Percentiles rank a stretch among this genome's conserved stretches.
These are phyloP conservation scores for Bos taurus DNA, from an alignment of 2,113 vertebrate species.

Conservation along the genomic window DNA sequence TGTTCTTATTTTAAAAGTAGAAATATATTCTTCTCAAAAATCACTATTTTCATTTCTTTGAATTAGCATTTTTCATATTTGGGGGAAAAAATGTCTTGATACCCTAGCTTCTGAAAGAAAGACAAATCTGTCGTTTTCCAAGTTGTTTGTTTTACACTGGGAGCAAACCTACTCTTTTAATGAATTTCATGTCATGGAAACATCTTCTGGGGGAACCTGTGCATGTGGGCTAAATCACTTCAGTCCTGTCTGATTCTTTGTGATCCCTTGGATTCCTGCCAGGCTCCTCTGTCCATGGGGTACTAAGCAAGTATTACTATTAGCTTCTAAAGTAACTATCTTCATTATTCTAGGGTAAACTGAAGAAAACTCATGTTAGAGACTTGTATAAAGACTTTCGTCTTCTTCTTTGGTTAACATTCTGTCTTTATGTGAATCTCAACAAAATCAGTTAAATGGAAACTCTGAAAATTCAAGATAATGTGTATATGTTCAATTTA, in stretches of 20 bases:
- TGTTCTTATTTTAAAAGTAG: background rate
- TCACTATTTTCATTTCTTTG: background rate
- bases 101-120: background rate
- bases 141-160: background rate
- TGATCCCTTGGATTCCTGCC: background rate
- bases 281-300: background rate
- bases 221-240: background rate
- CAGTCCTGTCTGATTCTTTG: background rate
- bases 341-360: background rate
- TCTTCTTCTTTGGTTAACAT: background rate
- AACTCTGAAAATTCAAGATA: slow-evolving; percentile 26
- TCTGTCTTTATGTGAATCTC: background rate
- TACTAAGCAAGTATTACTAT: background rate
- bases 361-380: background rate
- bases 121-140: background rate
- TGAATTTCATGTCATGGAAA: background rate
- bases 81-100: background rate
- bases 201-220: background rate
- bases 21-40: background rate
- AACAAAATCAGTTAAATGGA: background rate
- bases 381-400: background rate
- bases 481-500: background rate
- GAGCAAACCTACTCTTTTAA: background rate
- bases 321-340: background rate
- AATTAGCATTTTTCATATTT: background rate